Conservation (phyloP, 1,140 invertebrate species). For the Mamestra configurata region DNA sequence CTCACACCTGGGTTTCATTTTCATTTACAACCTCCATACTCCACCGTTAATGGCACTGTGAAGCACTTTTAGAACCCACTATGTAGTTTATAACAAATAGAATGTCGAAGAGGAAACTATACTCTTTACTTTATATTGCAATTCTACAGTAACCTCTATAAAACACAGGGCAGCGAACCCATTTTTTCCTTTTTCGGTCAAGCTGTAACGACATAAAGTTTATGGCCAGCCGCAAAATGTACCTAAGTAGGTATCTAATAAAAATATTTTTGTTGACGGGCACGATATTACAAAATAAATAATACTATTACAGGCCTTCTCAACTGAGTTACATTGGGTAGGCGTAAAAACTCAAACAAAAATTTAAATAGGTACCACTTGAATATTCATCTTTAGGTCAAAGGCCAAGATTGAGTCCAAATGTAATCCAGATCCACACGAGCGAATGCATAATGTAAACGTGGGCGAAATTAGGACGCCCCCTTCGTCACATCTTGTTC, state of each 20-base stretch:
- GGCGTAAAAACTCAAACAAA: slow-evolving; percentile 2
- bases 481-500: not conserved
- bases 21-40: slow-evolving; percentile 22
- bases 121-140: slow-evolving; percentile 30
- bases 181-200: slow-evolving; percentile 44
- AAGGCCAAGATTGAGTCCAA: not conserved
- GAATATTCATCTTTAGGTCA: not conserved
- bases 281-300: slow-evolving; percentile 26
- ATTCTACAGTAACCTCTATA: slow-evolving; percentile 38
- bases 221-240: slow-evolving; percentile 45
- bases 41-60: slow-evolving; percentile 14
- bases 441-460: too few relatives aligned
- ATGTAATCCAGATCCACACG: not conserved
- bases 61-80: slow-evolving; percentile 9
- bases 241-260: slow-evolving; percentile 44
- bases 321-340: not conserved
- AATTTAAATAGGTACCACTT: not conserved
- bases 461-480: too few relatives aligned
- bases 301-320: not conserved
- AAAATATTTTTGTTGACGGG: slow-evolving; percentile 32
- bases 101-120: slow-evolving; percentile 26
- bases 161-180: slow-evolving; percentile 40
- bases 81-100: slow-evolving; percentile 33
- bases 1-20: slow-evolving; percentile 35
- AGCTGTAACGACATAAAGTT: slow-evolving; percentile 41